Conservation (phyloP, 92 coral and sea anemone species). For the Siderastrea radians region DNA sequence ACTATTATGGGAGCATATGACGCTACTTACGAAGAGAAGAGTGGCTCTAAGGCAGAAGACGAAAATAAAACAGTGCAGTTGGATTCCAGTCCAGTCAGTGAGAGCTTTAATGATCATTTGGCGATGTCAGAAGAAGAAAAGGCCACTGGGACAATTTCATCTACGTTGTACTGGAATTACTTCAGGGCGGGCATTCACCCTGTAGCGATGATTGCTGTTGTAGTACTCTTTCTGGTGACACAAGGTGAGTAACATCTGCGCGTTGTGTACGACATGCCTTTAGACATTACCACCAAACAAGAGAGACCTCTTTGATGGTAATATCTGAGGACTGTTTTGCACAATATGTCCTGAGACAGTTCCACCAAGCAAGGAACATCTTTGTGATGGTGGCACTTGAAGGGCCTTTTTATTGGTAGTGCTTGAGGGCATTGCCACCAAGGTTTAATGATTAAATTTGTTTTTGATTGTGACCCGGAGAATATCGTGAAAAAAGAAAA, state of each 20-base stretch:
- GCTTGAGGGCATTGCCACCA: too few species aligned
- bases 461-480: background rate
- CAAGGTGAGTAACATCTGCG: constrained; percentile 36
- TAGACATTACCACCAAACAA: background rate
- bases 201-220: constrained; percentile 5
- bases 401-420: too few species aligned
- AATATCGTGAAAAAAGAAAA: background rate
- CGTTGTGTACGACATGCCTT: background rate
- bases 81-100: background rate
- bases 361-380: too few species aligned
- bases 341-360: too few species aligned
- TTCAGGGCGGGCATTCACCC: constrained; percentile 49
- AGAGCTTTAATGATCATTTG: background rate
- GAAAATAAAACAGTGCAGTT: background rate
- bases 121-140: constrained; percentile 45
- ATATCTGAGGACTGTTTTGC: background rate
- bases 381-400: too few species aligned
- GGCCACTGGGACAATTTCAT: constrained; percentile 37
- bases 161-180: constrained; percentile 42
- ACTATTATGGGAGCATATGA: background rate
- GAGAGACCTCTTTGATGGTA: background rate
- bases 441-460: too few species aligned
- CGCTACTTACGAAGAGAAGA: background rate
- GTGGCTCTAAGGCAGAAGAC: background rate
- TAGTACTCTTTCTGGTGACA: constrained; percentile 6